Base-by-base conservation (phyloP, 2,113 vertebrate genomes). In the Melanocharis versteri region DNA sequence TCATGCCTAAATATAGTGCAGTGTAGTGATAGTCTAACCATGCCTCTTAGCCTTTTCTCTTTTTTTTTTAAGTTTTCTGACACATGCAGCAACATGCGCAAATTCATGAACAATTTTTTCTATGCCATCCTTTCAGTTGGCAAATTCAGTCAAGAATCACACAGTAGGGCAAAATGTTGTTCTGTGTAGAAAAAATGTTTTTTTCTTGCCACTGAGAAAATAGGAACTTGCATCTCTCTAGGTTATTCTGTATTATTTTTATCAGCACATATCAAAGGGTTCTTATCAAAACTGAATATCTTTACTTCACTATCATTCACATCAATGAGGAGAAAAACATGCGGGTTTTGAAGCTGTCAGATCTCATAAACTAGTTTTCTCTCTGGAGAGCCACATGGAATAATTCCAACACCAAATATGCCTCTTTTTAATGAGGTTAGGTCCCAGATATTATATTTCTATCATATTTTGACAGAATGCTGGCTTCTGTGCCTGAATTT, bases 381-480 rank as follows among this genome's bases (percentile, higher is more conserved):
- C 87, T 91, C 89, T 65, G 20, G 93, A 96, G 77, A 95, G 23
- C 4, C 33, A 79, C 17, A 35, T 77, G 71, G 60, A 91, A 77
- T 83, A 86, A 90, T 93, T 91, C 71, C 92, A 91, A 90, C 39
- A 88, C 54, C 70, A 86, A 96, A 92, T 80, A 70, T 31, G 3
- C 16, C 51, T 88, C 58, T 65, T 90, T 91, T 93, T 93, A 96
- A 87, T 93, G 88, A 95, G 53, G 31, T 93, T 91, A 90, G 39
- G 57, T 44, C 44, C 51, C 31, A 73, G 70, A 72, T 90, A 91
- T 61, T 81, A 62, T 66, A 90, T 90, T 96, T 96, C 70, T 88
- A 73, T 94, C 78, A 54, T 79, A 80, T 83, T 90, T 70, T 87
- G 61, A 75, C 66, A 90, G 54, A 91, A 83, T 64, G 5, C 42